Evolutionary conservation across 2,888 invertebrate species (phyloP).

Genomic region (Bugulina stolonifera): DNA sequence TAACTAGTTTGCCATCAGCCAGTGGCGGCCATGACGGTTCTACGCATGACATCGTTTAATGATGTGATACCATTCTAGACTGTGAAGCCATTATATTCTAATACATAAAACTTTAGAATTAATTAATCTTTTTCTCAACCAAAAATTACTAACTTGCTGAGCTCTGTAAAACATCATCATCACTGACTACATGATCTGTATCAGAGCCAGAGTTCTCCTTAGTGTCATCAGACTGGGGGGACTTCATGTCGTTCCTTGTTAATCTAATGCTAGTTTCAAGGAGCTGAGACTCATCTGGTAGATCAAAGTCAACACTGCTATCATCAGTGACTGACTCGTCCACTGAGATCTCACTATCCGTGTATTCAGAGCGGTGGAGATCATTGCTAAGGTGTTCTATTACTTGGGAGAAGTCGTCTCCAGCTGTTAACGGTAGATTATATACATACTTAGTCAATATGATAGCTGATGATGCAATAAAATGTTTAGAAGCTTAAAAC

Average conservation of each 20-base stretch:
- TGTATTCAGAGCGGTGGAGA: not conserved
- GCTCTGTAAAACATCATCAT: not conserved
- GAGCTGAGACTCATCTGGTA: conserved; percentile 23
- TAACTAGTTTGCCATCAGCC: too few relatives aligned
- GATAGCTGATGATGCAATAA: too few relatives aligned
- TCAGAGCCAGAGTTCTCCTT: not conserved
- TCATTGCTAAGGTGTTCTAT: conserved; percentile 12
- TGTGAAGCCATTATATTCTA: too few relatives aligned
- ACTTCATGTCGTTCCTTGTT: not conserved
- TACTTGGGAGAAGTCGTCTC: not conserved
- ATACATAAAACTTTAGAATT: too few relatives aligned
- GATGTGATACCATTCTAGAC: too few relatives aligned
- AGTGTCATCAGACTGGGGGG: not conserved
- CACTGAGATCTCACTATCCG: not conserved
- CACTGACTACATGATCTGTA: conserved; percentile 21
- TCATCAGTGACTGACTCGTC: not conserved
- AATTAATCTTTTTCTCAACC: too few relatives aligned
- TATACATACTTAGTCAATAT: too few relatives aligned
- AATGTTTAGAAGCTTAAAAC: too few relatives aligned
- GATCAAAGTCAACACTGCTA: conserved; percentile 17
- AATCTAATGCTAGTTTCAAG: conserved; percentile 9
- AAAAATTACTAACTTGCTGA: not conserved
- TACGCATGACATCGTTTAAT: too few relatives aligned
- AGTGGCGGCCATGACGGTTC: too few relatives aligned
- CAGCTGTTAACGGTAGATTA: not conserved